These are phyloP conservation scores for Tachypleus tridentatus DNA, from an alignment of 1,140 invertebrate species.

Conservation along the genomic window DNA sequence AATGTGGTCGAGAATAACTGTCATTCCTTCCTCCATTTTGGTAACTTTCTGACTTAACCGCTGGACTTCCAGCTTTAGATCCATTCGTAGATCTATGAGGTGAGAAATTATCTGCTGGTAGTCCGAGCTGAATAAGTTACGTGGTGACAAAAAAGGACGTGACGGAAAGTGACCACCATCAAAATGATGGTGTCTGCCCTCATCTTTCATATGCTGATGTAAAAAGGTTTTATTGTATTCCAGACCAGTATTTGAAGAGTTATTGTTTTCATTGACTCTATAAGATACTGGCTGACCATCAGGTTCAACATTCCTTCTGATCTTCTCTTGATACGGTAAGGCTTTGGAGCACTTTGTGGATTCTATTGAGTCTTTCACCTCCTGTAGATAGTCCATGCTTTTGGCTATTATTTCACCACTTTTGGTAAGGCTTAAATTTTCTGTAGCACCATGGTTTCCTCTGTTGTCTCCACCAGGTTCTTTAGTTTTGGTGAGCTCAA, in stretches of 20 bases:
- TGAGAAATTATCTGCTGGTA: constrained; percentile 66
- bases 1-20: constrained; percentile 35
- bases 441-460: not conserved
- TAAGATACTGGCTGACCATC: constrained; percentile 26
- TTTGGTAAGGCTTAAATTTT: not conserved
- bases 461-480: not conserved
- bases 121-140: constrained; percentile 35
- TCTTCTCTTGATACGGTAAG: constrained; percentile 57
- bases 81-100: constrained; percentile 71
- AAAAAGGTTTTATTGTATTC: constrained; percentile 3
- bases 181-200: not conserved
- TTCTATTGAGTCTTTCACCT: constrained; percentile 19
- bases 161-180: too few species aligned
- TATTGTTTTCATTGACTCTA: constrained; percentile 12
- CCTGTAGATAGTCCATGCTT: constrained; percentile 21
- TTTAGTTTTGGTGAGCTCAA: not conserved
- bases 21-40: constrained; percentile 65
- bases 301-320: constrained; percentile 59
- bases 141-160: not conserved
- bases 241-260: not conserved
- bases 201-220: not conserved
- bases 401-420: constrained; percentile 16
- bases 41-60: constrained; percentile 64
- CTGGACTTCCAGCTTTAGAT: constrained; percentile 73
- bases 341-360: constrained; percentile 27